Conservation (phyloP, 2,113 vertebrate genomes). For the Nothoprocta pentlandii region DNA sequence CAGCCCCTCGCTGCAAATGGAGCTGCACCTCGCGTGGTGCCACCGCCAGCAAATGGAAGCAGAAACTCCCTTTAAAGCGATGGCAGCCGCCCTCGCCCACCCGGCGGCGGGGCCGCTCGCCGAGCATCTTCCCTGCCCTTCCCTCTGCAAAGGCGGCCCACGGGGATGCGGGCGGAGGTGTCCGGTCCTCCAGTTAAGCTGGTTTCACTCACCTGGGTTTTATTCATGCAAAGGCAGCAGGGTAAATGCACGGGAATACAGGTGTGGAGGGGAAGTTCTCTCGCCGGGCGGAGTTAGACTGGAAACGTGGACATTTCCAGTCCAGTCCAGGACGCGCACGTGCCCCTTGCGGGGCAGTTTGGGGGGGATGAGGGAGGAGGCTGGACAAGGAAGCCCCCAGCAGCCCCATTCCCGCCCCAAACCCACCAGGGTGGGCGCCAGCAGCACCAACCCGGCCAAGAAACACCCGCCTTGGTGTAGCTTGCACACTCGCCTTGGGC, state of each 20-base stretch:
- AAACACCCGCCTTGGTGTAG: neutral
- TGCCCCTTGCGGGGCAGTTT: neutral
- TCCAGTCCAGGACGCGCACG: too few species aligned
- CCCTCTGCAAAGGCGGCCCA: neutral
- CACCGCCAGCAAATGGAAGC: constrained; percentile 61
- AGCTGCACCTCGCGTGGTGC: constrained; percentile 47
- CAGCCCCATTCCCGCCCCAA: neutral
- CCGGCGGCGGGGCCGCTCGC: neutral
- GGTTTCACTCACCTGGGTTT: neutral
- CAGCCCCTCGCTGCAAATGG: constrained; percentile 60
- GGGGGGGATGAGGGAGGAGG: neutral
- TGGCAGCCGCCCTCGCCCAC: constrained; percentile 15
- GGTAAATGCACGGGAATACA: neutral
- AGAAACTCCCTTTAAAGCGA: constrained; percentile 60
- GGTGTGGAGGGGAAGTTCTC: too few species aligned
- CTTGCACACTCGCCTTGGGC: neutral
- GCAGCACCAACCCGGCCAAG: neutral
- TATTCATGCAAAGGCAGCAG: neutral
- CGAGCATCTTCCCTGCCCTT: neutral
- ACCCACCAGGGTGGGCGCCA: neutral
- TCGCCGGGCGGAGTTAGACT: neutral
- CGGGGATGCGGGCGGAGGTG: neutral
- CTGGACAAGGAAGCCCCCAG: neutral
- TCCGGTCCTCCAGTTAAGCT: neutral
- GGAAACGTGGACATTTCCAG: neutral